phyloP scores from a whole-genome alignment of 2,797 vertebrate genomes.

The Mus caroli region DNA sequence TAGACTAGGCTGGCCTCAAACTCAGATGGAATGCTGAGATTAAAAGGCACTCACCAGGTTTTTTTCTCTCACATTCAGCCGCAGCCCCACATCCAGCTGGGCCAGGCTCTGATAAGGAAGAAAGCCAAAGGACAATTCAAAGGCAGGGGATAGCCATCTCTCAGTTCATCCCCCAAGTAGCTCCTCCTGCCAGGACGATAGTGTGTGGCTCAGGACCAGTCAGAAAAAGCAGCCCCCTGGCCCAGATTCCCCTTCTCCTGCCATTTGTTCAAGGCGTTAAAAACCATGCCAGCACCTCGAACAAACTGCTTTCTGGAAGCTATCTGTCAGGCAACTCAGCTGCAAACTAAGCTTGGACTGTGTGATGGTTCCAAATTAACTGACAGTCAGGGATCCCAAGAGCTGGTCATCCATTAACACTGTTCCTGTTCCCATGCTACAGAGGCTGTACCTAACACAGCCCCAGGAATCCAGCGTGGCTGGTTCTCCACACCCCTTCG shows the following conservation, averaged over 20 bases:
- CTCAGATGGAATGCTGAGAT: not conserved
- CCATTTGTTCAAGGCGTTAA: not conserved
- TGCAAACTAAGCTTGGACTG: not conserved
- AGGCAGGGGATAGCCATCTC: not conserved
- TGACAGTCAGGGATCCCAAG: not conserved
- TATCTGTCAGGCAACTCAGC: not conserved
- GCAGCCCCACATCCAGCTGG: not conserved
- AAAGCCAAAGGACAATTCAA: not conserved
- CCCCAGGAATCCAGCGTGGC: not conserved
- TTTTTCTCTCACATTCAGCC: not conserved
- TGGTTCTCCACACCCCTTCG: not conserved
- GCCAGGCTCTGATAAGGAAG: not conserved
- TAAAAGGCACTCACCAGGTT: not conserved
- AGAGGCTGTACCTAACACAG: not conserved
- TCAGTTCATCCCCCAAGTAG: not conserved
- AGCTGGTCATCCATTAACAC: not conserved
- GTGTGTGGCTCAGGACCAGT: not conserved
- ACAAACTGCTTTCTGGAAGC: not conserved
- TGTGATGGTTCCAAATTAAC: not conserved
- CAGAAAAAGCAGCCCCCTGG: not conserved
- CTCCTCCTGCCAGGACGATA: not conserved
- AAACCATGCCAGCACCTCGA: not conserved
- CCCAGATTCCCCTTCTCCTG: not conserved
- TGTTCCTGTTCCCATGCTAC: not conserved
- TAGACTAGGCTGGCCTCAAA: not conserved